Conservation (phyloP, 2,797 vertebrate genomes). For the Lepus townsendii region DNA sequence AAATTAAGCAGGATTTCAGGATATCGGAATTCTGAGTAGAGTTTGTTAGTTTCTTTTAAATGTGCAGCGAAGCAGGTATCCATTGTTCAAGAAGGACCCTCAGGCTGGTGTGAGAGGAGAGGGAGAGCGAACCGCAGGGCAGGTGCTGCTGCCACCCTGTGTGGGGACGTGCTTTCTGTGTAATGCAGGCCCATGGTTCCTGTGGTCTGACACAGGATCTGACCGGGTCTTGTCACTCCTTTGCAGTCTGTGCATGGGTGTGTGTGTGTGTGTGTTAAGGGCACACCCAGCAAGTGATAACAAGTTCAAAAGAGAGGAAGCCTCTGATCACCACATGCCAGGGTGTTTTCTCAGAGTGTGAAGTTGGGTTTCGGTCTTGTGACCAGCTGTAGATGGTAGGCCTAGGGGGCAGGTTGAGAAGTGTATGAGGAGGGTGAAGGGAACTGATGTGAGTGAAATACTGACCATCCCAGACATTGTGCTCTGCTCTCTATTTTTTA, state of each 20-base stretch:
- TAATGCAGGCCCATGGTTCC: not conserved
- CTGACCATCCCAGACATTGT: accelerated
- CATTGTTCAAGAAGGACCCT: not conserved
- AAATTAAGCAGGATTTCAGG: not conserved
- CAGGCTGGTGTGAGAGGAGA: not conserved
- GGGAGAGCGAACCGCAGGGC: not conserved
- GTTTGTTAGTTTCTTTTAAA: slow-evolving; percentile 3
- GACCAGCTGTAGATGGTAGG: not conserved
- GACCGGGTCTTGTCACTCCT: not conserved
- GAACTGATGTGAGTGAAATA: not conserved
- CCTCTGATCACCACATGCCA: too few species aligned
- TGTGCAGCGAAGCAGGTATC: not conserved
- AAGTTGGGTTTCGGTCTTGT: not conserved
- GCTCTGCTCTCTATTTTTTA: not conserved
- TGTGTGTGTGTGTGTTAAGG: not conserved
- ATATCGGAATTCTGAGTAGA: not conserved
- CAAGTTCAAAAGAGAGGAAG: not conserved
- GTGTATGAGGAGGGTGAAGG: not conserved
- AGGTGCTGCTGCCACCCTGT: not conserved
- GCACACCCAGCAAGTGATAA: accelerated
- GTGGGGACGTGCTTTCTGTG: too few species aligned
- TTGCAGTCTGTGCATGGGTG: not conserved
- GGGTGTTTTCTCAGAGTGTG: not conserved
- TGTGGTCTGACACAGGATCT: not conserved
- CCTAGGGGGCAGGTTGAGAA: not conserved